A percentile compares a stretch with the other conserved stretches of the same genome.
These are phyloP conservation scores for Lordiphosa mommai DNA, from an alignment of 1,140 invertebrate genomes.

Conservation along the genomic window DNA sequence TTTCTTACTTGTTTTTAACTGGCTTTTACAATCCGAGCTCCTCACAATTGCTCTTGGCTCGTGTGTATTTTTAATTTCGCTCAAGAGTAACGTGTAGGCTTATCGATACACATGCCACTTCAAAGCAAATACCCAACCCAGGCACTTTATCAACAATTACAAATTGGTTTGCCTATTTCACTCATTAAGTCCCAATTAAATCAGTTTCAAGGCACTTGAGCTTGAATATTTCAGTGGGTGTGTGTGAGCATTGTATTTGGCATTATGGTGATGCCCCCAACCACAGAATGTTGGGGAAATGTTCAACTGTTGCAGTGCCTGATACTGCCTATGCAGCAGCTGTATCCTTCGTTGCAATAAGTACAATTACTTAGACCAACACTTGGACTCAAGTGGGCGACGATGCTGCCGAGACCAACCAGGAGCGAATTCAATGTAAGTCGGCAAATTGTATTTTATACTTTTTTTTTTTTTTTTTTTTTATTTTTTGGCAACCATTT, in stretches of 20 bases:
- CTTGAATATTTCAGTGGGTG: not conserved
- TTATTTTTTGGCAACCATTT: not conserved
- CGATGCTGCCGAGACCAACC: not conserved
- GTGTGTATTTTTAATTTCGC: too few relatives aligned
- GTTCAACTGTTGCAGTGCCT: not conserved
- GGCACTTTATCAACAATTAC: not conserved
- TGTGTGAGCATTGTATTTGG: not conserved
- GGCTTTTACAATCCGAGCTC: too few relatives aligned
- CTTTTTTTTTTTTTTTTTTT: not conserved
- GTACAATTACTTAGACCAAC: slow-evolving; percentile 4
- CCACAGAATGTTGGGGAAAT: too few relatives aligned
- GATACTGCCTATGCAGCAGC: not conserved
- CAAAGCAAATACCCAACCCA: too few relatives aligned
- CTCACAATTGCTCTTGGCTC: too few relatives aligned
- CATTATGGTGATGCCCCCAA: slow-evolving; percentile 6
- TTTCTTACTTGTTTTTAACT: too few relatives aligned
- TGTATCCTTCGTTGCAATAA: not conserved
- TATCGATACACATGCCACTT: too few relatives aligned
- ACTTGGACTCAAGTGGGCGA: not conserved
- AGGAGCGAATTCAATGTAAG: slow-evolving; percentile 1
- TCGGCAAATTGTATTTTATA: not conserved
- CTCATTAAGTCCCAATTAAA: slow-evolving; percentile 49
- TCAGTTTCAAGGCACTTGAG: slow-evolving; percentile 33
- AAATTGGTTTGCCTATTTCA: not conserved
- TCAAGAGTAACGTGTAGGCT: too few relatives aligned